Conservation (phyloP, 2,113 vertebrate genomes). For the Jaculus jaculus region DNA sequence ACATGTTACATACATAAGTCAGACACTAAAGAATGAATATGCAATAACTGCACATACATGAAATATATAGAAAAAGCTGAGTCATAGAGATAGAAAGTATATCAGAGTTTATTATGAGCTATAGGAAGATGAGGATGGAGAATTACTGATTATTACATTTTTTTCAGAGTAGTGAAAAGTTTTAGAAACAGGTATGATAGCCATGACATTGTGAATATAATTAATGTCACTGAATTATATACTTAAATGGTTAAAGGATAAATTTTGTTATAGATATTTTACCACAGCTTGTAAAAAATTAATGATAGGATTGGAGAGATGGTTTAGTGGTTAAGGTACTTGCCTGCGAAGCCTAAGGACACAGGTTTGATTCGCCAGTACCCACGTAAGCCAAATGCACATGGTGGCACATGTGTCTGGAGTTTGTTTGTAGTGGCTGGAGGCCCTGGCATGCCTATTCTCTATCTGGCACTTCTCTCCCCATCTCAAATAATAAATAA, state of each 20-base stretch:
- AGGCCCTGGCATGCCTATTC: too few relatives aligned
- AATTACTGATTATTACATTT: neutral
- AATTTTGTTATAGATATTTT: neutral
- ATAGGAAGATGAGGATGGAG: neutral
- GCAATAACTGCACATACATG: neutral
- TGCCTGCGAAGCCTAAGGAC: neutral
- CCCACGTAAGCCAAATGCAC: neutral
- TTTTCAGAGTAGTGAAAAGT: neutral
- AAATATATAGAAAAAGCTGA: constrained; percentile 14
- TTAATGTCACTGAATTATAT: neutral
- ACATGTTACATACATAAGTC: neutral
- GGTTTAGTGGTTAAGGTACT: neutral
- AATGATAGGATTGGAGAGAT: neutral
- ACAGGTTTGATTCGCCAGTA: neutral
- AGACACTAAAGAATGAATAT: neutral
- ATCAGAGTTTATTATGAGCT: neutral
- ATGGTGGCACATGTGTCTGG: too few relatives aligned
- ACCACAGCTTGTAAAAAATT: neutral
- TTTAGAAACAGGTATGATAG: constrained; percentile 7
- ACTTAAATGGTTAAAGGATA: neutral
- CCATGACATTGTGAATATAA: constrained; percentile 5
- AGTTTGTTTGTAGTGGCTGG: too few relatives aligned
- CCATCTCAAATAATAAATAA: too few relatives aligned
- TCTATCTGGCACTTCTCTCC: too few relatives aligned
- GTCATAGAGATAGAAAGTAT: neutral